These are phyloP conservation scores for Trichomalopsis sarcophagae DNA, from an alignment of 1,140 invertebrate species.

Conservation along the genomic window DNA sequence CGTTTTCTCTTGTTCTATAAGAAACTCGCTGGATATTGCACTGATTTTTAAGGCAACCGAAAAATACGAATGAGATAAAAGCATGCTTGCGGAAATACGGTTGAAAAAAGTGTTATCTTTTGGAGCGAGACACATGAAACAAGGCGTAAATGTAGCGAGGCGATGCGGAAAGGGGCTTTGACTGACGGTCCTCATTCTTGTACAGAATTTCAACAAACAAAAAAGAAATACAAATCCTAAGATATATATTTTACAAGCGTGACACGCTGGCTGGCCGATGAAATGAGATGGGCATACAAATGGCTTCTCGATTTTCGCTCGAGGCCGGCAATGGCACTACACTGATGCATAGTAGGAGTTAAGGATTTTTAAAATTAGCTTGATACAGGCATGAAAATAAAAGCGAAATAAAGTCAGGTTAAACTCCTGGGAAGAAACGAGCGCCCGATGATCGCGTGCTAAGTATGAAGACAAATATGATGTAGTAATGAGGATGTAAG, in stretches of 20 bases:
- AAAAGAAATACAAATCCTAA: constrained; percentile 59
- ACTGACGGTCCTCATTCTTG: constrained; percentile 66
- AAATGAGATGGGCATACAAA: constrained; percentile 33
- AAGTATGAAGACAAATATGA: not conserved
- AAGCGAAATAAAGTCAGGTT: constrained; percentile 7
- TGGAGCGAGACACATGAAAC: constrained; percentile 34
- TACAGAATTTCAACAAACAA: constrained; percentile 62
- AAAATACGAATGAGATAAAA: not conserved
- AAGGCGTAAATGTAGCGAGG: constrained; percentile 41
- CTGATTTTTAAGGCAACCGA: not conserved
- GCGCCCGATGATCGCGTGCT: constrained; percentile 15
- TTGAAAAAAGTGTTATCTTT: constrained; percentile 28
- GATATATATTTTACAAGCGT: constrained; percentile 68
- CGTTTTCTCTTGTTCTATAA: constrained; percentile 27
- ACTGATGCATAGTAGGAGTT: constrained; percentile 62
- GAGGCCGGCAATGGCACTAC: constrained; percentile 51
- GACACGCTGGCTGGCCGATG: constrained; percentile 57
- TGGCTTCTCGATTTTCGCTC: constrained; percentile 24
- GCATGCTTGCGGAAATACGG: constrained; percentile 10
- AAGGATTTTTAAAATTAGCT: constrained; percentile 66
- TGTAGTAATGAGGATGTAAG: not conserved
- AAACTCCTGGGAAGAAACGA: constrained; percentile 31
- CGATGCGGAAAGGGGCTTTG: constrained; percentile 61
- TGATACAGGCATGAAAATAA: constrained; percentile 38
- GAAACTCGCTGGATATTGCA: not conserved